phyloP scores from a whole-genome alignment of 92 coral and sea anemone species.

The Isaurus tuberculatus region DNA sequence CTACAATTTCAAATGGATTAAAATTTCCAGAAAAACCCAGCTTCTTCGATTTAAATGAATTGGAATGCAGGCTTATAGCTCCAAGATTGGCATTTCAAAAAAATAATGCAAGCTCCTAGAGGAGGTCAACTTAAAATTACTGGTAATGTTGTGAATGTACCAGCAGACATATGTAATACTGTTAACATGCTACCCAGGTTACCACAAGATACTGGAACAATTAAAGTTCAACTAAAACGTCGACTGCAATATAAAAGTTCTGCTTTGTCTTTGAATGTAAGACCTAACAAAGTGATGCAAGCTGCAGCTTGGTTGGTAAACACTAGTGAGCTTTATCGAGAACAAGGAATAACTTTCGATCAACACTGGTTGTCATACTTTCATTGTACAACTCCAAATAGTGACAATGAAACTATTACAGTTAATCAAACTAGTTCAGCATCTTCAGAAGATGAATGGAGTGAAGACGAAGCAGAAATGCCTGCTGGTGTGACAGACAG shows the following conservation, averaged over 20 bases:
- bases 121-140: slow-evolving; percentile 53
- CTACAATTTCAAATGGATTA: slow-evolving; percentile 43
- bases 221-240: slow-evolving; percentile 48
- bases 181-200: slow-evolving; percentile 48
- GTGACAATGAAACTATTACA: no score
- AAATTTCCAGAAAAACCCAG: slow-evolving; percentile 49
- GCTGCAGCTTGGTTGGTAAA: slow-evolving; percentile 43
- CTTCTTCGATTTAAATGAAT: slow-evolving; percentile 43
- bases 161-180: slow-evolving; percentile 61
- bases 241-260: slow-evolving; percentile 44
- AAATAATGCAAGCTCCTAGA: slow-evolving; percentile 57
- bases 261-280: slow-evolving; percentile 38
- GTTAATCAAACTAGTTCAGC: neutral
- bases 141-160: slow-evolving; percentile 59
- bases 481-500: slow-evolving; percentile 61
- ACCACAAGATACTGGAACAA: slow-evolving; percentile 38
- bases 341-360: slow-evolving; percentile 28
- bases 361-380: neutral
- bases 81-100: slow-evolving; percentile 48
- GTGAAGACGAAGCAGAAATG: slow-evolving; percentile 60
- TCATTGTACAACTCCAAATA: neutral
- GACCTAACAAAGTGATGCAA: slow-evolving; percentile 54
- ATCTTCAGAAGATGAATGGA: slow-evolving; percentile 41
- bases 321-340: slow-evolving; percentile 27
- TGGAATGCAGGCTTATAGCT: slow-evolving; percentile 42